phyloP scores from a whole-genome alignment of 2,113 vertebrate genomes.

The Pimephales promelas region DNA sequence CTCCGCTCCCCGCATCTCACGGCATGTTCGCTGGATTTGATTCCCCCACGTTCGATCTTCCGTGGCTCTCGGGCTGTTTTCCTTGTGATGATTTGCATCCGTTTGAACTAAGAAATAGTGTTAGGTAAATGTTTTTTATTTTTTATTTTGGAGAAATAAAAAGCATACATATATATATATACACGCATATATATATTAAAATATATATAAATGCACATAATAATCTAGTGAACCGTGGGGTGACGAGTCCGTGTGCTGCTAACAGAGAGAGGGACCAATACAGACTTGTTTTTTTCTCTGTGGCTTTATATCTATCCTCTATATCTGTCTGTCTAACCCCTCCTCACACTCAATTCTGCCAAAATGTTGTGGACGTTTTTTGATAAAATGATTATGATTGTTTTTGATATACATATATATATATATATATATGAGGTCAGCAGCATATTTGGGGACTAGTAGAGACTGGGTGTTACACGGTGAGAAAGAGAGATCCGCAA shows the following conservation, averaged over 20 bases:
- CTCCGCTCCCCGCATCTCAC: constrained; percentile 48
- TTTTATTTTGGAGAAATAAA: constrained; percentile 64
- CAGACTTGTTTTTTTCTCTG: constrained; percentile 56
- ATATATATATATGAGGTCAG: constrained; percentile 30
- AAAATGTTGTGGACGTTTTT: constrained; percentile 63
- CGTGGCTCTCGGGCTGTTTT: constrained; percentile 73
- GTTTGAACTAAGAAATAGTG: constrained; percentile 71
- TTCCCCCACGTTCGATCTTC: constrained; percentile 70
- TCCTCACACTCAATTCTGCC: constrained; percentile 66
- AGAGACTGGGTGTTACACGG: background rate
- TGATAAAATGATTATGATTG: constrained; percentile 54
- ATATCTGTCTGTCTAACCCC: constrained; percentile 54
- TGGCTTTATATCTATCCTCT: constrained; percentile 56
- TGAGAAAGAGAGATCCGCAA: background rate
- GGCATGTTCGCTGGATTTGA: constrained; percentile 55
- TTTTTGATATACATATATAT: constrained; percentile 39
- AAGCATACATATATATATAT: constrained; percentile 61
- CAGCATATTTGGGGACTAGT: constrained; percentile 63
- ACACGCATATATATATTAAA: constrained; percentile 70
- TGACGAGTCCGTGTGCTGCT: constrained; percentile 67
- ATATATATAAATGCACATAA: constrained; percentile 54
- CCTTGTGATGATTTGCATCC: constrained; percentile 71
- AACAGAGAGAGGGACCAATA: constrained; percentile 65
- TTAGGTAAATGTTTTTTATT: constrained; percentile 69
- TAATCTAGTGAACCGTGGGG: constrained; percentile 42